Conservation (phyloP, 2,888 invertebrate species). For the Willowsia nigromaculata region DNA sequence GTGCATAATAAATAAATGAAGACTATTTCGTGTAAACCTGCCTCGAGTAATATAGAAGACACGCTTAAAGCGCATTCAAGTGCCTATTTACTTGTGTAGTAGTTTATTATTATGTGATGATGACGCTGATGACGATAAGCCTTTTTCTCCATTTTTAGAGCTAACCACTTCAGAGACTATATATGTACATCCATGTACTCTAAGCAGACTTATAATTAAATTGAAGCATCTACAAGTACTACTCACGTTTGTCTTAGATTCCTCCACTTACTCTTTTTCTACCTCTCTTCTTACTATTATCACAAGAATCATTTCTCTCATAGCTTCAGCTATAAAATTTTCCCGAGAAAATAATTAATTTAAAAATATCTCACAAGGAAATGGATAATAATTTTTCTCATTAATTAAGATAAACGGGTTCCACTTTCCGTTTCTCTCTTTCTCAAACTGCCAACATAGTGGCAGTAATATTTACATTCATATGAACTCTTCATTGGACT, state of each 20-base stretch:
- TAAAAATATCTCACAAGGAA: constrained; percentile 72
- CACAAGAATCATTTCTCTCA: background rate
- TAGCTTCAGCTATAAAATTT: constrained; percentile 35
- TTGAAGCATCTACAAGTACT: background rate
- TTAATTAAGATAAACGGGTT: constrained; percentile 71
- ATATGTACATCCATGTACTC: background rate
- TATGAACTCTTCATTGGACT: constrained; percentile 24
- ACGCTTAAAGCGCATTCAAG: background rate
- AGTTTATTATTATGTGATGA: constrained; percentile 39
- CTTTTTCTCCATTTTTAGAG: background rate
- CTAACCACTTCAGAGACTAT: background rate
- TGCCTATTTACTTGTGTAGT: constrained; percentile 17
- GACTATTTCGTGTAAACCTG: background rate
- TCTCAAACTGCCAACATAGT: background rate
- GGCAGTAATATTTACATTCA: constrained; percentile 26
- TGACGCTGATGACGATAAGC: constrained; percentile 22
- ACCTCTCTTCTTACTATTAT: background rate
- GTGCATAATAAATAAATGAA: background rate
- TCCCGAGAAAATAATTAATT: constrained; percentile 67
- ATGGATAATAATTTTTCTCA: constrained; percentile 73
- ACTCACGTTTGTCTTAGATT: constrained; percentile 4
- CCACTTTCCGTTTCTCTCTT: constrained; percentile 58
- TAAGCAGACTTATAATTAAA: background rate
- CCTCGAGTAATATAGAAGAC: background rate
- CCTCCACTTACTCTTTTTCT: background rate